Conservation (phyloP, 35 echinoderm and acorn worm species). For the Apostichopus parvimensis region DNA sequence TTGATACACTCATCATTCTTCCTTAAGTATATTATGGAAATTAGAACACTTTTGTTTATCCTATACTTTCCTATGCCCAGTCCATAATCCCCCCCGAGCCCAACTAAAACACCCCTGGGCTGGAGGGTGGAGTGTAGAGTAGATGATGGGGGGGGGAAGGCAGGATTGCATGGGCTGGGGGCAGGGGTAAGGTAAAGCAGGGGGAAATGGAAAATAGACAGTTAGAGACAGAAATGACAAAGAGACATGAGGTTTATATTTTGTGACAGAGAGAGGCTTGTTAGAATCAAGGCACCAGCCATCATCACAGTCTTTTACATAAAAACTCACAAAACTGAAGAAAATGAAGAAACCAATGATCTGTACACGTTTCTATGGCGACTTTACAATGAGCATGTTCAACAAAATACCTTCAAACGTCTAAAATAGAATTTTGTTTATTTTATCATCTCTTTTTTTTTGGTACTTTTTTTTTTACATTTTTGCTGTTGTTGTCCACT, state of each 20-base stretch:
- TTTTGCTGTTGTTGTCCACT: not conserved
- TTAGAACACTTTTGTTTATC: too few species aligned
- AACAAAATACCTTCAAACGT: not conserved
- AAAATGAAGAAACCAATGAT: not conserved
- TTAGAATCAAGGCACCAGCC: constrained; percentile 35
- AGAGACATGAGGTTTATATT: not conserved
- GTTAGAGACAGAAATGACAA: not conserved
- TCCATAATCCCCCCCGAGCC: too few species aligned
- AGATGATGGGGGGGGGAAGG: not conserved
- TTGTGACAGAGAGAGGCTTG: constrained; percentile 15
- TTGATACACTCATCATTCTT: too few species aligned
- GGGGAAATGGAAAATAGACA: not conserved
- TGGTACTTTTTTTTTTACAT: not conserved
- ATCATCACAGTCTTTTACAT: constrained; percentile 35
- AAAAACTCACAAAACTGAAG: constrained; percentile 21
- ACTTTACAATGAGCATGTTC: not conserved
- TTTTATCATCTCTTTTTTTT: not conserved
- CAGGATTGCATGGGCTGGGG: not conserved
- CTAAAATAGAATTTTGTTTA: not conserved
- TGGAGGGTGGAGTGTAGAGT: too few species aligned
- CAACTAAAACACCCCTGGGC: too few species aligned
- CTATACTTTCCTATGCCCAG: too few species aligned
- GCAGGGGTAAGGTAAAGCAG: not conserved
- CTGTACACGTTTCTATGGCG: not conserved
- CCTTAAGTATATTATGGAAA: too few species aligned